Conservation (phyloP, 2,113 vertebrate species). For the Butorides virescens region DNA sequence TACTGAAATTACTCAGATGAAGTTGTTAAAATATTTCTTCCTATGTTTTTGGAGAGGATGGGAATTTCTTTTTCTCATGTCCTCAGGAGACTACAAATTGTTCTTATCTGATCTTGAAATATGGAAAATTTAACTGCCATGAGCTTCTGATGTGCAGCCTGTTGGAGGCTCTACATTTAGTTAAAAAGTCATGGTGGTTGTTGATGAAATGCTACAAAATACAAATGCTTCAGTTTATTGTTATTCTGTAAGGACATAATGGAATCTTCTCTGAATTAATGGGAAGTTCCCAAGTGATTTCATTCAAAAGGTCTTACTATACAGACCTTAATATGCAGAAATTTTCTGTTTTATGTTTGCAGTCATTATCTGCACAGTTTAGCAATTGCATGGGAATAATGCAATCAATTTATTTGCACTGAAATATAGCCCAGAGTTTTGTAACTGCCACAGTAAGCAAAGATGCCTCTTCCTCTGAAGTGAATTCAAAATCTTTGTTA, state of each 20-base stretch:
- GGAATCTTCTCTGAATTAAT: not conserved
- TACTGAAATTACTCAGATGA: not conserved
- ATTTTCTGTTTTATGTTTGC: not conserved
- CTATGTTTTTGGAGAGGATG: not conserved
- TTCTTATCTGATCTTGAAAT: not conserved
- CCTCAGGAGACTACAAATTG: not conserved
- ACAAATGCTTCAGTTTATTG: not conserved
- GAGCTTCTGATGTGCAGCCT: not conserved
- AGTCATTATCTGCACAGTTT: not conserved
- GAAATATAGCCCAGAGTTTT: not conserved
- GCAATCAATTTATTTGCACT: not conserved
- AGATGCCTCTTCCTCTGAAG: not conserved
- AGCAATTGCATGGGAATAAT: not conserved
- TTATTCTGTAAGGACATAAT: not conserved
- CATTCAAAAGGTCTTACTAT: not conserved
- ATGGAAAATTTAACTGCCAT: not conserved
- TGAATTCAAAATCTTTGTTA: not conserved
- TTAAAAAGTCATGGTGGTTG: not conserved
- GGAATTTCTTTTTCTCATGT: not conserved
- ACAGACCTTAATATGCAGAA: not conserved
- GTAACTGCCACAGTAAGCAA: not conserved
- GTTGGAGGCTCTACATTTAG: not conserved
- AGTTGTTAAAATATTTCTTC: not conserved
- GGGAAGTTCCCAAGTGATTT: not conserved
- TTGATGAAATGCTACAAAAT: not conserved